Base-by-base conservation (phyloP, 2,797 vertebrate genomes). In the Acanthiza pusilla region DNA sequence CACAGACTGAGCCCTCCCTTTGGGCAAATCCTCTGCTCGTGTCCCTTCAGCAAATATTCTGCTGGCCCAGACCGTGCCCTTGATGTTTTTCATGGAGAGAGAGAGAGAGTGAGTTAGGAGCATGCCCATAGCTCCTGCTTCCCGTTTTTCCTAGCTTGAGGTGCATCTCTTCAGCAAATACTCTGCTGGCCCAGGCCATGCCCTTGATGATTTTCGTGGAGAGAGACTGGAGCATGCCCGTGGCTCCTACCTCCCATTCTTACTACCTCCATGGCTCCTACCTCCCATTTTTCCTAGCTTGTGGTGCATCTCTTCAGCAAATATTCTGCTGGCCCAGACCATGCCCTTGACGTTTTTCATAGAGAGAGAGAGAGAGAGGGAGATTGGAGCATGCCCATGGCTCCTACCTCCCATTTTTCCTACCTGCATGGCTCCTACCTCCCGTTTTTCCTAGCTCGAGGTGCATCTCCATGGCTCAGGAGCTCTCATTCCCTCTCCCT, bases 331-430 rank as follows among this genome's bases (percentile, higher is more conserved):
- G 40, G 54, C 61, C 47, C 19, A n/a, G 38, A 23, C 54, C 38
- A 1, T 4, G 6, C 30, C 2, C 26, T 1, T n/a, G 38, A 10
- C 45, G 9, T 58, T 61, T 58, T 66, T 40, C 36, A 8, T 6
- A 1, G 65, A 22, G 48, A 6, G 0, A 8, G n/a, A n/a, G n/a
- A n/a, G n/a, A n/a, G n/a, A n/a, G n/a, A n/a, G 5, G 9, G 5
- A 10, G 17, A 11, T 16, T 12, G 13, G 70, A 77, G 38, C 30
- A 0, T 30, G 27, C 74, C 73, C 13, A 0, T 48, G 34, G 42
- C 27, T 10, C 50, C 34, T 8, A 2, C 10, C 1, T 1, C 11
- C 55, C 53, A 5, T 29, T 66, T 53, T 53, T 15, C 38, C 48
- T 13, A n/a, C n/a, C n/a, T n/a, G n/a, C 13, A 0, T 48, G 34